These are phyloP conservation scores for Polypterus senegalus DNA, from an alignment of 2,113 vertebrate species.

Conservation along the genomic window DNA sequence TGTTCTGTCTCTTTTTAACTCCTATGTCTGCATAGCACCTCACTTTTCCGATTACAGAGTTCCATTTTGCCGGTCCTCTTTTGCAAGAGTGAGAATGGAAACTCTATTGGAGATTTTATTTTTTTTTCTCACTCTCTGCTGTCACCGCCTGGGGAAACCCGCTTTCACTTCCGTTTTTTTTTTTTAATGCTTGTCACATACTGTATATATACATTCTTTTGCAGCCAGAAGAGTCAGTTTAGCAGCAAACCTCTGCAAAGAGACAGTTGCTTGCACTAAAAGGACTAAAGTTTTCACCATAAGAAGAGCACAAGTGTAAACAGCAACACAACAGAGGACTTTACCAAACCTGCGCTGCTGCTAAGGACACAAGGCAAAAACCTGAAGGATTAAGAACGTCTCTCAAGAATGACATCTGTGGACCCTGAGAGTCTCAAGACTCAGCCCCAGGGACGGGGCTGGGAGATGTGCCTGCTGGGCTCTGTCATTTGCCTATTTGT, in stretches of 20 bases:
- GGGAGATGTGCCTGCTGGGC: background rate
- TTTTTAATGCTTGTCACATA: background rate
- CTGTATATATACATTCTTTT: background rate
- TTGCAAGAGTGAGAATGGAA: background rate
- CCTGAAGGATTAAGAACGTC: background rate
- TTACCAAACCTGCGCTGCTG: too few species aligned
- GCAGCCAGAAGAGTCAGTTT: background rate
- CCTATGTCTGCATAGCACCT: too few species aligned
- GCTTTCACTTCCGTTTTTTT: background rate
- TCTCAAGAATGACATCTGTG: background rate
- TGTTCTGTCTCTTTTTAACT: too few species aligned
- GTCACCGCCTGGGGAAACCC: background rate
- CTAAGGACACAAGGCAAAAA: background rate
- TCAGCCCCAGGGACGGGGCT: background rate
- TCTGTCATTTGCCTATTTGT: constrained; percentile 3
- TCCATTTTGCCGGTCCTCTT: too few species aligned
- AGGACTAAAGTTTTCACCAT: too few species aligned
- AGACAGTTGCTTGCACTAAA: too few species aligned
- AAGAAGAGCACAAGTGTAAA: too few species aligned
- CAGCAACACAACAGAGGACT: too few species aligned
- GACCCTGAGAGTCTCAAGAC: constrained; percentile 1
- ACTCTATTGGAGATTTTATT: background rate
- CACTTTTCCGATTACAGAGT: too few species aligned
- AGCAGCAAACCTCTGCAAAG: too few species aligned
- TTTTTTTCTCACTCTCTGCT: background rate